These are phyloP conservation scores for Troides aeacus DNA, from an alignment of 2,888 invertebrate species.

Conservation along the genomic window DNA sequence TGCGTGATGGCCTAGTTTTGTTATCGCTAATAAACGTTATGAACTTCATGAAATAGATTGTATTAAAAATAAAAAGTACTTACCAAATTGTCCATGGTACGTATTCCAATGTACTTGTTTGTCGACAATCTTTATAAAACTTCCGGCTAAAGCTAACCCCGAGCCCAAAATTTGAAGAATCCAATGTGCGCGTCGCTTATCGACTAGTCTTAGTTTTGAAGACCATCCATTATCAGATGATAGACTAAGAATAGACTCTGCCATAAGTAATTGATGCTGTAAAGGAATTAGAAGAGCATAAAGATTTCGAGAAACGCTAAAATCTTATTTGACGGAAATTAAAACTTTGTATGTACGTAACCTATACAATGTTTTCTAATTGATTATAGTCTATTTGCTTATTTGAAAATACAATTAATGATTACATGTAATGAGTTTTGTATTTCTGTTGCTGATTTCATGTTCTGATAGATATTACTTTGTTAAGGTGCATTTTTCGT, in stretches of 20 bases:
- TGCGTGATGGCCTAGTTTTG: no score
- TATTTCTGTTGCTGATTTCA: not conserved
- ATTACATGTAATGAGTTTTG: not conserved
- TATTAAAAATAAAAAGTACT: slow-evolving; percentile 24
- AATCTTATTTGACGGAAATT: no score
- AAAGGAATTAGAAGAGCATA: slow-evolving; percentile 32
- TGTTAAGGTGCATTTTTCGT: not conserved
- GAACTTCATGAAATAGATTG: not conserved
- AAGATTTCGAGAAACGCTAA: not conserved
- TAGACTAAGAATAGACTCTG: slow-evolving; percentile 57
- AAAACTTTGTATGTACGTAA: no score
- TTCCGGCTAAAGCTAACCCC: slow-evolving; percentile 56
- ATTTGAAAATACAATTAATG: not conserved
- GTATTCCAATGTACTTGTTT: slow-evolving; percentile 49
- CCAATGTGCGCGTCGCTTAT: slow-evolving; percentile 61
- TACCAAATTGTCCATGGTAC: slow-evolving; percentile 56
- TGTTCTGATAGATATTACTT: not conserved
- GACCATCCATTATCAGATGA: slow-evolving; percentile 62
- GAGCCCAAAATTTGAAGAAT: slow-evolving; percentile 60
- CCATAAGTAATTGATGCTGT: slow-evolving; percentile 68
- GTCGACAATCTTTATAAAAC: slow-evolving; percentile 51
- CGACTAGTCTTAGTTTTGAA: slow-evolving; percentile 48
- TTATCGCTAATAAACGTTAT: not conserved
- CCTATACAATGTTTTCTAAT: no score
- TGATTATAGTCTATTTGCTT: not conserved